Conservation (phyloP, 1,140 invertebrate genomes). For the Drosophila navojoa region DNA sequence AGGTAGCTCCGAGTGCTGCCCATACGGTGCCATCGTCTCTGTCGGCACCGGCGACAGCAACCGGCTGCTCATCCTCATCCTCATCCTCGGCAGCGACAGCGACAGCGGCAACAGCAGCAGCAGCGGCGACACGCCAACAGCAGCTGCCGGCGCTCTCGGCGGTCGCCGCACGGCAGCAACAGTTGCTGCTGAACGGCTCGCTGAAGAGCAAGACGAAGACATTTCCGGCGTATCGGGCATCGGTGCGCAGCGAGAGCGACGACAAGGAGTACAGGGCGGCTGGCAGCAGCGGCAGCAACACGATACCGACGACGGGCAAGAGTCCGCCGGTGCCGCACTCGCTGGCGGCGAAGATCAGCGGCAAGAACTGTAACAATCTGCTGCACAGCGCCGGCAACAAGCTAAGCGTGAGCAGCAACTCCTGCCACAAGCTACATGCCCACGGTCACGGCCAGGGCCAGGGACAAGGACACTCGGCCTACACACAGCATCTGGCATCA, state of each 20-base stretch:
- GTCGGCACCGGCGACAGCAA: slow-evolving; percentile 30
- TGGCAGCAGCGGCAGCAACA: slow-evolving; percentile 39
- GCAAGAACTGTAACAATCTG: slow-evolving; percentile 78
- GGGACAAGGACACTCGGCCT: slow-evolving; percentile 23
- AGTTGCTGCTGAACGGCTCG: slow-evolving; percentile 72
- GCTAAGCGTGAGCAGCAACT: slow-evolving; percentile 79
- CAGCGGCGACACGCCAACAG: slow-evolving; percentile 21
- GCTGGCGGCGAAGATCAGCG: slow-evolving; percentile 80
- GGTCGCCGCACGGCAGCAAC: slow-evolving; percentile 70
- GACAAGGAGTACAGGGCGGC: slow-evolving; percentile 57
- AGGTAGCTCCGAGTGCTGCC: slow-evolving; percentile 28
- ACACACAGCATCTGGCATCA: slow-evolving; percentile 52
- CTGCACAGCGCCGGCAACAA: slow-evolving; percentile 58
- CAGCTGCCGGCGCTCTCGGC: slow-evolving; percentile 61
- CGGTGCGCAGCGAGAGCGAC: slow-evolving; percentile 71
- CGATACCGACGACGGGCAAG: slow-evolving; percentile 74
- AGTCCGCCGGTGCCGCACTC: slow-evolving; percentile 76
- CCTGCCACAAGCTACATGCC: slow-evolving; percentile 79
- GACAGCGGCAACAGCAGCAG: background rate
- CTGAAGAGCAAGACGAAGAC: slow-evolving; percentile 72
- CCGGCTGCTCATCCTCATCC: slow-evolving; percentile 30
- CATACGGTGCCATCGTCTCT: slow-evolving; percentile 29
- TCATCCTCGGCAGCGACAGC: slow-evolving; percentile 1
- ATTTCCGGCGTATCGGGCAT: slow-evolving; percentile 68
- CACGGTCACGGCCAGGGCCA: slow-evolving; percentile 36